Evolutionary conservation across 2,113 vertebrate genomes (phyloP), one percentile per base, ranked within the genome.

Genomic region (Stigmatopora argus): DNA sequence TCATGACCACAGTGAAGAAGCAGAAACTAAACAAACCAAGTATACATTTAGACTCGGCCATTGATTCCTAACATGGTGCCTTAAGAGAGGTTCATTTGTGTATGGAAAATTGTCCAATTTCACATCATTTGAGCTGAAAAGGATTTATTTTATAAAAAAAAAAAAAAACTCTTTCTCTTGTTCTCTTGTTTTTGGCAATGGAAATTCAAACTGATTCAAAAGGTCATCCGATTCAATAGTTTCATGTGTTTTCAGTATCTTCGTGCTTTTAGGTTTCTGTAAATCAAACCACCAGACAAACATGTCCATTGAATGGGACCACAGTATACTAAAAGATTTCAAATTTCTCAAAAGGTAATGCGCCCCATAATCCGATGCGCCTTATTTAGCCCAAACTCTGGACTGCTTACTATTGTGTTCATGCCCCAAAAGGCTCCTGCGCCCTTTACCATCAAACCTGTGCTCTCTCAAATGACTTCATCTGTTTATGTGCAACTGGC

Each of bases 401-500:
- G 18, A 52, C n/a, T 3, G 49, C n/a, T 21, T 19, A 10, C 49
- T 52, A 21, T n/a, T 10, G 18, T 49, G 48, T 18, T 17, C 7
- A 49, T 18, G n/a, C 48, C 5, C 18, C 31, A 59, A 34, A 63
- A 31, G 31, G 55, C 23, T 21, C 19, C 19, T 12, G 19, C 19
- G 45, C 44, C 62, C 34, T 23, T 61, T 81, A 71, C 60, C 34
- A 64, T 75, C 64, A 13, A 76, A 75, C 57, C 21, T 59, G 45
- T 19, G 0, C 41, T 60, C 35, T 70, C 71, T 66, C 70, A 62
- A 44, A 35, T 71, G 69, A 64, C 68, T 69, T 66, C 63, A 62
- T 67, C 58, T 58, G 60, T 60, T 7, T 58, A 61, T 67, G 60
- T 45, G 13, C 51, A 58, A 61, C 15, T 17, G 34, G 17, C 7